Conservation (phyloP, 64 coral and sea anemone genomes). For the Montipora cactus region DNA sequence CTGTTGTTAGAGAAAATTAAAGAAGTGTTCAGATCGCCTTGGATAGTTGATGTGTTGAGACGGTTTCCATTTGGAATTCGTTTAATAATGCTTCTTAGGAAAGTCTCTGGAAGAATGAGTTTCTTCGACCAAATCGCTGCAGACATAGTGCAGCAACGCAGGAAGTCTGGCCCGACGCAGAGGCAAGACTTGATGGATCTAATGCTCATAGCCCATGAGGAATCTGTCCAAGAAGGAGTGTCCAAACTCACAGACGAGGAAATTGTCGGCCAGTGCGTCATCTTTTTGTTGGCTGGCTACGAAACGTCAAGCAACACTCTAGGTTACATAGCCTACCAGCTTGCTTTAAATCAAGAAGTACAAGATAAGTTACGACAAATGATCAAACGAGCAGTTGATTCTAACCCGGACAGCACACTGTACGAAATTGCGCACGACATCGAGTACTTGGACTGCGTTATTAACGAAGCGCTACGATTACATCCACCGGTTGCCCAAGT, state of each 20-base stretch:
- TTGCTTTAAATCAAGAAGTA: constrained; percentile 56
- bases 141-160: constrained; percentile 40
- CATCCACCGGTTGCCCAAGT: constrained; percentile 26
- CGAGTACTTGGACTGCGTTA: constrained; percentile 69
- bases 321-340: constrained; percentile 53
- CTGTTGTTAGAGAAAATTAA: constrained; percentile 13
- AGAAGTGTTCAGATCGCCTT: not conserved
- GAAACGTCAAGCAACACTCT: constrained; percentile 73
- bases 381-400: constrained; percentile 14
- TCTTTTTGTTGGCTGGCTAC: constrained; percentile 70
- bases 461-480: constrained; percentile 52
- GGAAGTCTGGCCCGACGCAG: constrained; percentile 22
- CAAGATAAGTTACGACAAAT: constrained; percentile 49
- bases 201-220: constrained; percentile 63
- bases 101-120: too few species aligned
- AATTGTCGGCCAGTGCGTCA: constrained; percentile 62
- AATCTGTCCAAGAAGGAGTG: not conserved
- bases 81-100: not conserved
- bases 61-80: not conserved
- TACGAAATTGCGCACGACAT: constrained; percentile 43
- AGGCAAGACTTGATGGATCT: constrained; percentile 64
- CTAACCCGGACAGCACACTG: constrained; percentile 43
- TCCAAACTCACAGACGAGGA: constrained; percentile 64
- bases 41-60: not conserved
- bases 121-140: constrained; percentile 61